phyloP scores from a whole-genome alignment of 2,797 vertebrate species.

The Distichodus sexfasciatus region DNA sequence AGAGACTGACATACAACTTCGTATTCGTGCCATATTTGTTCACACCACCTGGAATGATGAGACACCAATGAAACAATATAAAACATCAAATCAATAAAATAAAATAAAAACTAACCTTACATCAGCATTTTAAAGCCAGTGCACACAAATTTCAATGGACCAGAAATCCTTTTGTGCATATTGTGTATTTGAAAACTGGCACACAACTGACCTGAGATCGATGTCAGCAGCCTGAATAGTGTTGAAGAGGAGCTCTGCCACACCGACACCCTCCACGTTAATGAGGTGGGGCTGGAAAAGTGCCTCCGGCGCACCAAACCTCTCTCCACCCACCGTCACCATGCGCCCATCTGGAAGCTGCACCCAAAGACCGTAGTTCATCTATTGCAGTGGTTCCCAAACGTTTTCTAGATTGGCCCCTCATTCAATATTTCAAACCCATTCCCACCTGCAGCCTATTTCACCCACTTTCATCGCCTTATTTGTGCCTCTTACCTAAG shows the following conservation, averaged over 20 bases:
- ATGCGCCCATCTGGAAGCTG: conserved; percentile 77
- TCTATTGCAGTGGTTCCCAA: neutral
- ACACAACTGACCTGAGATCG: conserved; percentile 67
- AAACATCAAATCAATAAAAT: no score
- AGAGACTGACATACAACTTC: no score
- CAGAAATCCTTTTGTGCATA: no score
- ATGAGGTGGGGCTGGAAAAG: conserved; percentile 83
- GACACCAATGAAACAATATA: no score
- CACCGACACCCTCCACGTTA: conserved; percentile 78
- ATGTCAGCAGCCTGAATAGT: conserved; percentile 84
- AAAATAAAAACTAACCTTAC: no score
- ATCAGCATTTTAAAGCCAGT: neutral
- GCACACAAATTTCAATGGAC: neutral
- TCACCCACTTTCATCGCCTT: no score
- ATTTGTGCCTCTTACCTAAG: no score
- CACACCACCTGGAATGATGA: no score
- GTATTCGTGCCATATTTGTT: no score
- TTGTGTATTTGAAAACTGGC: no score
- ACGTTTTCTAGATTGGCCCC: neutral
- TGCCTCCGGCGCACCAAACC: conserved; percentile 81
- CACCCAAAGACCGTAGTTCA: neutral
- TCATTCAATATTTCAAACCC: no score
- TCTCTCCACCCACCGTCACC: conserved; percentile 76
- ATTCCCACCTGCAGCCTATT: no score
- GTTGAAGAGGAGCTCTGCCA: conserved; percentile 81